Evolutionary conservation across 2,113 vertebrate genomes (phyloP).

Genomic region (Burhinus bistriatus): DNA sequence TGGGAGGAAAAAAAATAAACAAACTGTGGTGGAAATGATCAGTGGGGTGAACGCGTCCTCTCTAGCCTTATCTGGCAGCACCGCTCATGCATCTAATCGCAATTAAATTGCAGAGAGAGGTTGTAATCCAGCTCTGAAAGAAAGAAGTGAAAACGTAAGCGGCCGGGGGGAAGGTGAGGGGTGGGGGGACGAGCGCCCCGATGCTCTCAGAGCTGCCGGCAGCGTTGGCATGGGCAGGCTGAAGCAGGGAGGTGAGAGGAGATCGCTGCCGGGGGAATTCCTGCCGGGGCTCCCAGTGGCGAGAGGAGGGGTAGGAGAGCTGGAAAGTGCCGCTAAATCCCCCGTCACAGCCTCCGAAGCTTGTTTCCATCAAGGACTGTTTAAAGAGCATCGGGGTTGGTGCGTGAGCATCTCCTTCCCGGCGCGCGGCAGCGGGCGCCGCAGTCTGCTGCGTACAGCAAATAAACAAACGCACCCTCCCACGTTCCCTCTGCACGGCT

Average conservation of each 20-base stretch:
- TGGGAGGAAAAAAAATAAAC: background rate
- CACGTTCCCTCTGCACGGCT: background rate
- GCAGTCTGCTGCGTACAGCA: background rate
- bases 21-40: background rate
- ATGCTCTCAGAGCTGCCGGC: background rate
- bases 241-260: background rate
- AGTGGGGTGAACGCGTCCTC: background rate
- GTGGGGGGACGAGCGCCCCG: accelerated
- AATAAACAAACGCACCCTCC: background rate
- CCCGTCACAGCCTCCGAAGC: background rate
- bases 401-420: background rate
- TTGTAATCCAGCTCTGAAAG: background rate
- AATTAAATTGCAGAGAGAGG: constrained; percentile 31
- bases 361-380: background rate
- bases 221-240: background rate
- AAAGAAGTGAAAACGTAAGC: background rate
- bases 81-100: background rate
- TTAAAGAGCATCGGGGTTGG: background rate
- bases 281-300: background rate
- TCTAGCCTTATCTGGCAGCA: background rate
- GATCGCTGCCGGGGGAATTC: background rate
- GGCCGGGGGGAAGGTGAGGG: accelerated
- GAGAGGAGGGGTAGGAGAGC: background rate
- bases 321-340: background rate
- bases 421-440: background rate